Evolutionary conservation across 2,113 vertebrate species (phyloP), one percentile per base, ranked within the genome.

Genomic region (Anguilla japonica): DNA sequence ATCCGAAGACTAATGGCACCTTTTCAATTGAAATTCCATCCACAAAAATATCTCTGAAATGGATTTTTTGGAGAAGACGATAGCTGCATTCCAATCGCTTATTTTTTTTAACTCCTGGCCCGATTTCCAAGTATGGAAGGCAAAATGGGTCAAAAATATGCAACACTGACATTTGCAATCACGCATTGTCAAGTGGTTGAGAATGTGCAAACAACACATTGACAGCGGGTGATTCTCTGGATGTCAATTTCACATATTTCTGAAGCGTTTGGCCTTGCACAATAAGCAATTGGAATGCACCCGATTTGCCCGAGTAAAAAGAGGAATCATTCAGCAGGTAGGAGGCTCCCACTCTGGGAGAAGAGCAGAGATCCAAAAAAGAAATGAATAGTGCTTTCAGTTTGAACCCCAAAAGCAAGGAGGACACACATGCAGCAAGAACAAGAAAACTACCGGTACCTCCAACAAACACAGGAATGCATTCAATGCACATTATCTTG

Each of bases 401-500:
- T 3, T 16, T 50, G 18, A 41, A 41, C 43, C 26, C 41, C 40
- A 50, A 2, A 22, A 13, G 26, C 81, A 46, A 60, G 53, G 53
- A 40, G 18, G 26, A 26, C 40, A 50, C 43, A 5, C 20, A 5
- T 20, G 20, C 60, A 75, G n/a, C 71, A 75, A n/a, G 71, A 75
- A 34, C 22, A 75, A 34, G n/a, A 1, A 75, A 34, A 56, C 34
- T 26, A 29, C n/a, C 84, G 50, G 13, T 78, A 85, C 50, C 84
- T 6, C 78, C 18, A 71, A 46, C 75, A 80, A 67, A 46, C 79
- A 82, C 41, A 78, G 75, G 40, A 71, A 82, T 13, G 18, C 57
- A 78, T 56, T 79, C 56, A 86, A 63, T 81, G 79, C 79, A 85
- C 41, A 16, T 41, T 34, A n/a, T 78, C 20, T 85, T 78, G 20